These are phyloP conservation scores for Hyposoter didymator DNA, from an alignment of 2,888 invertebrate genomes.

Conservation along the genomic window DNA sequence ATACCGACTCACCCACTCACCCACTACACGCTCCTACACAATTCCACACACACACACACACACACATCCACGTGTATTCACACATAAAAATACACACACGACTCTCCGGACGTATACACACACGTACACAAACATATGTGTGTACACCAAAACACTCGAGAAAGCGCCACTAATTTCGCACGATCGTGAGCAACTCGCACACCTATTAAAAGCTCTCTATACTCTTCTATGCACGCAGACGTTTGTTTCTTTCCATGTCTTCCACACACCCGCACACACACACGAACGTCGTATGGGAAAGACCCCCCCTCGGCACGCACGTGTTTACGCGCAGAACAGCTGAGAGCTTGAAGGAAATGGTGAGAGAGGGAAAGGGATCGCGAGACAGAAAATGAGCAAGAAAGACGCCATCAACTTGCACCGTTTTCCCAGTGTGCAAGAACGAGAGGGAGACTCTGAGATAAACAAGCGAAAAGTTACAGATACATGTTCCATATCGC, in stretches of 20 bases:
- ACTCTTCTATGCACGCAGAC: neutral
- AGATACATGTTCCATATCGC: neutral
- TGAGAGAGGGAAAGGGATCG: slow-evolving; percentile 46
- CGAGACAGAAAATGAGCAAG: slow-evolving; percentile 21
- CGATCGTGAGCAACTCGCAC: slow-evolving; percentile 70
- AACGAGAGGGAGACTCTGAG: slow-evolving; percentile 17
- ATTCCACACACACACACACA: neutral
- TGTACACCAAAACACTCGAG: slow-evolving; percentile 72
- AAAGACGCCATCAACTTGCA: slow-evolving; percentile 15
- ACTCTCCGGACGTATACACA: neutral
- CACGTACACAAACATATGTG: neutral
- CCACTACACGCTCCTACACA: slow-evolving; percentile 33
- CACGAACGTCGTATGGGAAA: slow-evolving; percentile 64
- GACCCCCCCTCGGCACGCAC: slow-evolving; percentile 79
- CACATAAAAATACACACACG: neutral
- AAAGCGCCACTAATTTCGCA: slow-evolving; percentile 76
- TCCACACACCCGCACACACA: slow-evolving; percentile 64
- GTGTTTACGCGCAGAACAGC: slow-evolving; percentile 83
- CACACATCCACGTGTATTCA: neutral
- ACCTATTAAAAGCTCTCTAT: slow-evolving; percentile 60
- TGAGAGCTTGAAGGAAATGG: slow-evolving; percentile 74
- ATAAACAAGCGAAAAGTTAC: slow-evolving; percentile 1
- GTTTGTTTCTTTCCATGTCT: slow-evolving; percentile 25
- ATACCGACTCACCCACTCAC: slow-evolving; percentile 62
- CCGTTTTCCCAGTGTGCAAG: neutral